A percentile compares a stretch with the other conserved stretches of the same genome.
phyloP scores from a whole-genome alignment of 2,113 vertebrate genomes.

The Halcyon malimbica region DNA sequence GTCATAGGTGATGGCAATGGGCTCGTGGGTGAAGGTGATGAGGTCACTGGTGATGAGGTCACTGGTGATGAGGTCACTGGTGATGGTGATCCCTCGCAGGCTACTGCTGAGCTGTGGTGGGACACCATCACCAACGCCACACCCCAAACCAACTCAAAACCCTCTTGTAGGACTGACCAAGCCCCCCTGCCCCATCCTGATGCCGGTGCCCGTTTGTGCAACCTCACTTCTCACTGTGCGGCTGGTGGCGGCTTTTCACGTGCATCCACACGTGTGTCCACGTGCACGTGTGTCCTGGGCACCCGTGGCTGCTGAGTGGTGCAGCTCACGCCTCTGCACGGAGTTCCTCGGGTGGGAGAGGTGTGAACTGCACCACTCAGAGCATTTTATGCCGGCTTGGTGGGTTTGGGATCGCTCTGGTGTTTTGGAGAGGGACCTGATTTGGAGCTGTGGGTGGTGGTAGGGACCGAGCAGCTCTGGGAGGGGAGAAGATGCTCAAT shows the following conservation, averaged over 20 bases:
- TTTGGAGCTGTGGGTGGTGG: neutral
- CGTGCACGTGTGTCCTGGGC: neutral
- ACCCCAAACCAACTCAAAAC: neutral
- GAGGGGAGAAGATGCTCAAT: no score
- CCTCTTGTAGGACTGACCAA: neutral
- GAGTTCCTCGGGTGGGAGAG: neutral
- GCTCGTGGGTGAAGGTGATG: no score
- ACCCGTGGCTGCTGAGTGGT: neutral
- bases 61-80: no score
- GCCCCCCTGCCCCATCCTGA: neutral
- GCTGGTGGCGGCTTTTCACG: neutral
- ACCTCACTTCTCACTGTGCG: neutral
- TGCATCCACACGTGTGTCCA: no score
- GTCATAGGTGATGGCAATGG: neutral
- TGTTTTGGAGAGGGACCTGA: neutral
- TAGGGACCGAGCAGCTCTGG: neutral
- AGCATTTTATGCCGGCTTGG: neutral
- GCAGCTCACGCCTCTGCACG: neutral
- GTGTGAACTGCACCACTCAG: neutral
- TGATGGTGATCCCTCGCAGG: neutral
- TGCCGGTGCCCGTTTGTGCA: neutral
- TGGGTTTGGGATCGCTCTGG: neutral
- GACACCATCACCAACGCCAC: accelerated
- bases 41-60: neutral
- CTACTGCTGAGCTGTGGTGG: no score